Base-by-base conservation (phyloP, 2,888 invertebrate species). In the Onthophagus sagittarius region DNA sequence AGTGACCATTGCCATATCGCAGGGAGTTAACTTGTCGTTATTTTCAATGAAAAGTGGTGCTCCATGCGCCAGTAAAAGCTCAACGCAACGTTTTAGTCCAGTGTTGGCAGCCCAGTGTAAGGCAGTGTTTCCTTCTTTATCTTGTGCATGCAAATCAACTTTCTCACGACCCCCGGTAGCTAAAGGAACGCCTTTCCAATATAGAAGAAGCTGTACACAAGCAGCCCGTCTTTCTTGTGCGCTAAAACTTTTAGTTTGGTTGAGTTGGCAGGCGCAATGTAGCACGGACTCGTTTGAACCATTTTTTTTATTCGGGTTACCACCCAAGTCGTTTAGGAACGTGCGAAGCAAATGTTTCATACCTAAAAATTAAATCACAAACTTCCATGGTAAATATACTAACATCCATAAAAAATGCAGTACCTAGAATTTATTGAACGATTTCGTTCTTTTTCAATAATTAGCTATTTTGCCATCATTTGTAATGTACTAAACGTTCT, bases 241-340 rank as follows among this genome's bases (percentile, higher is more conserved):
- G 64, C 88, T 87, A 73, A 86, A 87, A 75, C 86, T 86, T 78
- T 86, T 85, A 39, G 85, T 85, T 73, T 84, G 83, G 69, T 84
- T 83, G 76, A 88, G 82, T 74, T 87, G 86, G 79, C 91, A 91
- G 39, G 90, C 89, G 78, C 88, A 86, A 81, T 91, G 91, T 74
- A 92, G 83, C 6, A 89, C 88, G 0, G 90, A 90, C 81, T 91
- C 90, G 79, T 91, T 90, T 67, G 86, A 83, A 14, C 86, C 87
- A 82, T 92, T 92, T 75, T 88, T 88, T 83, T 91, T 91, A 83
- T 91, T 92, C 15, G 91, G 91, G 83, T 92, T 91, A 6, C 91
- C 91, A 39, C 88, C 88, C 73, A 90, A 84, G 76, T 91, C 90
- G 80, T 87, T 88, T 31, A 92, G 84, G 81, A 92, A 91, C 75